Conservation (phyloP, 2,797 vertebrate genomes). For the Molossus alvarezi region DNA sequence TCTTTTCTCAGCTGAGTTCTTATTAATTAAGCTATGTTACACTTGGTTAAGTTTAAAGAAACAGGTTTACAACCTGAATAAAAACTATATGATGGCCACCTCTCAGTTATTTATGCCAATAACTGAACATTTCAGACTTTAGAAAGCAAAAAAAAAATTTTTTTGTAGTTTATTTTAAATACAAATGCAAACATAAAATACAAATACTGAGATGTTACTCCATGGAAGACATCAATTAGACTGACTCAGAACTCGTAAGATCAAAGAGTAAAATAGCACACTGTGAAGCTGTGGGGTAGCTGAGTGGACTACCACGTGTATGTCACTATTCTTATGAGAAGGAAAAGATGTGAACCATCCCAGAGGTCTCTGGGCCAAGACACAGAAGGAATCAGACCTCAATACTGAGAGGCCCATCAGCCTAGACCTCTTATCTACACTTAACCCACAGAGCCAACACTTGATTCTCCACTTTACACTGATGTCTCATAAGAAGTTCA, state of each 20-base stretch:
- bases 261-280: background rate
- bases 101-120: background rate
- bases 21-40: background rate
- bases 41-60: background rate
- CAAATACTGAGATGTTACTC: background rate
- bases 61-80: background rate
- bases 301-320: background rate
- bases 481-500: background rate
- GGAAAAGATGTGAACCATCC: rapidly evolving
- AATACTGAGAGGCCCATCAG: background rate
- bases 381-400: background rate
- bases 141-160: background rate
- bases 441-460: background rate
- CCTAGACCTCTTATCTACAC: background rate
- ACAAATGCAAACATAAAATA: background rate
- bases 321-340: background rate
- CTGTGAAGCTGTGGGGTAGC: background rate
- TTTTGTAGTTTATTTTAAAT: background rate
- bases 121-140: background rate
- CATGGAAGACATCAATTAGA: background rate
- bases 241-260: background rate
- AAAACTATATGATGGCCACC: background rate
- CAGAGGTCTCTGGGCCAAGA: background rate
- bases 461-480: background rate
- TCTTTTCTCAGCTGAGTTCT: background rate